phyloP scores from a whole-genome alignment of 2,888 invertebrate genomes.

The Idaea straminata region DNA sequence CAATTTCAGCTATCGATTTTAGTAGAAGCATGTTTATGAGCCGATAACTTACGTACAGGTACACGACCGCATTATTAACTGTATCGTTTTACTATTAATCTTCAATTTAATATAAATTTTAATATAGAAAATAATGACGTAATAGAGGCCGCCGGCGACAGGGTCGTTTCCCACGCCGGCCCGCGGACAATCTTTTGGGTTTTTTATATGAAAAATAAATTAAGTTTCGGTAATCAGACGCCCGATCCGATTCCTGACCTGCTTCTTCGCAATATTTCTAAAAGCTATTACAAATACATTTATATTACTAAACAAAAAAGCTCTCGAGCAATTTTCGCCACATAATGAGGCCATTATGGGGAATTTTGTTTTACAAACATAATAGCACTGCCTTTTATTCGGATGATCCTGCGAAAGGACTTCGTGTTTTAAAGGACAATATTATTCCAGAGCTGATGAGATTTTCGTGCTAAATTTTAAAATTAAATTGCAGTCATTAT shows the following conservation, averaged over 20 bases:
- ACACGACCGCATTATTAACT: conserved; percentile 53
- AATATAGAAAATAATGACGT: conserved; percentile 80
- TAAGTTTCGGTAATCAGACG: conserved; percentile 78
- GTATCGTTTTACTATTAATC: conserved; percentile 78
- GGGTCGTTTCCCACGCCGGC: conserved; percentile 76
- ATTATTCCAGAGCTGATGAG: conserved; percentile 73
- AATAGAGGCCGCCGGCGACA: conserved; percentile 78
- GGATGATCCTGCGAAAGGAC: conserved; percentile 69
- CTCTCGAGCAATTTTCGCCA: conserved; percentile 79
- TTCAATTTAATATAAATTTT: conserved; percentile 75
- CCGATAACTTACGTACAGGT: conserved; percentile 33
- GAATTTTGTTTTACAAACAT: conserved; percentile 81
- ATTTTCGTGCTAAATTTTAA: conserved; percentile 78
- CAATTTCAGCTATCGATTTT: conserved; percentile 17
- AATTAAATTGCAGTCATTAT: conserved; percentile 73
- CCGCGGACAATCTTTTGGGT: conserved; percentile 64
- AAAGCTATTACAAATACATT: conserved; percentile 81
- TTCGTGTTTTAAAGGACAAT: conserved; percentile 75
- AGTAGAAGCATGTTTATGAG: conserved; percentile 8
- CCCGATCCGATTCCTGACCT: conserved; percentile 65
- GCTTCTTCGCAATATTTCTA: conserved; percentile 78
- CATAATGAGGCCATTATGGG: conserved; percentile 79
- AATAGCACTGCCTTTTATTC: conserved; percentile 78
- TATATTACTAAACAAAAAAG: conserved; percentile 78
- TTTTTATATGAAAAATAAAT: conserved; percentile 76